These are phyloP conservation scores for Sander vitreus DNA, from an alignment of 2,113 vertebrate genomes.

Conservation along the genomic window DNA sequence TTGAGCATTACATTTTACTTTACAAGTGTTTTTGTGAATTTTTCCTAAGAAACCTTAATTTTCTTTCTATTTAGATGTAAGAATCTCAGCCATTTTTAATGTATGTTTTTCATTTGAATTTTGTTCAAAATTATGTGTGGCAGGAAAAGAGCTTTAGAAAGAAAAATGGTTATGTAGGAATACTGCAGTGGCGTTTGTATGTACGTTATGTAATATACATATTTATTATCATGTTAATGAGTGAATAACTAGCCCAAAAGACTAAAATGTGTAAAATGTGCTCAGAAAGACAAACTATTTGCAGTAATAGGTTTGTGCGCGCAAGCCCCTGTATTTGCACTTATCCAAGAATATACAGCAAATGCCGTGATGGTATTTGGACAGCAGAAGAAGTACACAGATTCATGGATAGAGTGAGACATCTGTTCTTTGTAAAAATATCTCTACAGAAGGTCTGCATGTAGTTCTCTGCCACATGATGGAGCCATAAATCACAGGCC, in stretches of 20 bases:
- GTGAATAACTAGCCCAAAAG: not conserved
- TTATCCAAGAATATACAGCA: not conserved
- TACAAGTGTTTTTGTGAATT: too few relatives aligned
- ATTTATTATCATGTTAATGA: not conserved
- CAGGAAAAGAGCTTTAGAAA: too few relatives aligned
- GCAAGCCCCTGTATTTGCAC: not conserved
- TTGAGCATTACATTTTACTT: too few relatives aligned
- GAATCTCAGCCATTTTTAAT: too few relatives aligned
- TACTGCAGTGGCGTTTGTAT: too few relatives aligned
- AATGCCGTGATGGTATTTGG: not conserved
- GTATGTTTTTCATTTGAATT: too few relatives aligned
- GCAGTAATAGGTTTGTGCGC: not conserved
- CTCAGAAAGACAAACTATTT: not conserved
- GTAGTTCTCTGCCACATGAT: constrained; percentile 54
- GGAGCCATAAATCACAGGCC: constrained; percentile 62
- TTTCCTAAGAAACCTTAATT: too few relatives aligned
- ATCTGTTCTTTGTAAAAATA: not conserved
- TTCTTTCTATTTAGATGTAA: too few relatives aligned
- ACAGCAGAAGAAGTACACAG: not conserved
- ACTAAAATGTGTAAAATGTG: not conserved
- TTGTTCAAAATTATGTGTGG: too few relatives aligned
- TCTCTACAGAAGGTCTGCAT: constrained; percentile 12
- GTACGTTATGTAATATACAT: too few relatives aligned
- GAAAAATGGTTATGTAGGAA: too few relatives aligned
- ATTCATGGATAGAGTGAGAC: constrained; percentile 35